These are phyloP conservation scores for Sussaba pulchella DNA, from an alignment of 2,888 invertebrate genomes.

Conservation along the genomic window DNA sequence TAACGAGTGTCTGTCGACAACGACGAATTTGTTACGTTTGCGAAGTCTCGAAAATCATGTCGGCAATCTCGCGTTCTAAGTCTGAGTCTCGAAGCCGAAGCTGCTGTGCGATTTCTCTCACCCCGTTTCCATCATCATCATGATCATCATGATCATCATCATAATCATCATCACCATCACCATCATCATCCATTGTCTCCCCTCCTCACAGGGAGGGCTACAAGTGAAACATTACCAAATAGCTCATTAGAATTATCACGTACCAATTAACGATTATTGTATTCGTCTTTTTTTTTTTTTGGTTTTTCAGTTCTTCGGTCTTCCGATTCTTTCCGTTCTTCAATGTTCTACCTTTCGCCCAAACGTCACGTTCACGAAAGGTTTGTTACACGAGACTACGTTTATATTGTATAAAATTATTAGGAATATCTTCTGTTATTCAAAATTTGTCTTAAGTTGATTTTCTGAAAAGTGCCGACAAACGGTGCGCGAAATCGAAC, in stretches of 20 bases:
- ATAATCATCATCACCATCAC: conserved; percentile 67
- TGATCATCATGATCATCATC: conserved; percentile 65
- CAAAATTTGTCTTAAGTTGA: no score
- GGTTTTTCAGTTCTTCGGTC: conserved; percentile 47
- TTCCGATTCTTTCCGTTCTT: conserved; percentile 43
- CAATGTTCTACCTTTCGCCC: conserved; percentile 29
- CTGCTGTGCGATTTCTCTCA: conserved; percentile 64
- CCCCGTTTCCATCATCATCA: conserved; percentile 66
- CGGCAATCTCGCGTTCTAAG: conserved; percentile 61
- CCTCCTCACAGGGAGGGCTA: conserved; percentile 84
- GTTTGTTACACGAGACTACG: conserved; percentile 37
- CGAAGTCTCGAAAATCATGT: conserved; percentile 42
- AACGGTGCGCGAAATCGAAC: no score
- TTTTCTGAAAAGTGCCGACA: no score
- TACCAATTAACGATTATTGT: conserved; percentile 59
- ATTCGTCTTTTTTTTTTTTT: conserved; percentile 59
- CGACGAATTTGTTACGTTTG: conserved; percentile 50
- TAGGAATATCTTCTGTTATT: no score
- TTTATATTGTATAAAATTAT: no score
- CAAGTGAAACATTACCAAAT: conserved; percentile 84
- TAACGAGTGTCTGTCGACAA: conserved; percentile 45
- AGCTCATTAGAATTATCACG: conserved; percentile 81
- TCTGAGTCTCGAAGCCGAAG: conserved; percentile 69
- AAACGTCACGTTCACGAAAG: conserved; percentile 57
- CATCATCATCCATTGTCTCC: conserved; percentile 77